Conservation (phyloP, 2,888 invertebrate species). For the Lithosia quadra region DNA sequence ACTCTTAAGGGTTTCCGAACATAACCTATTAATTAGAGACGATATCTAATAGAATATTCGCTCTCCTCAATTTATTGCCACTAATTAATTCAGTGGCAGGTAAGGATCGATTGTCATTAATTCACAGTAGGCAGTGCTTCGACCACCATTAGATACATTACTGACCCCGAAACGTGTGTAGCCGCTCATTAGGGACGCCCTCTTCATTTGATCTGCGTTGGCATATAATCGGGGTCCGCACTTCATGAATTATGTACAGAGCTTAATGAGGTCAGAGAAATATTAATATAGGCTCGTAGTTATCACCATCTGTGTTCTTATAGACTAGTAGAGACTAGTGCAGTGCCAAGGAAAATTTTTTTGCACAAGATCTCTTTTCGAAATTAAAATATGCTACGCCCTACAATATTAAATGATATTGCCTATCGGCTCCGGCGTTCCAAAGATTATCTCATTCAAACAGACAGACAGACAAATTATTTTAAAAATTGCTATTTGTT, state of each 20-base stretch:
- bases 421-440: too few relatives aligned
- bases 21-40: conserved; percentile 6
- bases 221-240: conserved; percentile 11
- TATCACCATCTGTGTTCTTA: background rate
- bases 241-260: conserved; percentile 40
- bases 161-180: too few relatives aligned
- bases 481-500: too few relatives aligned
- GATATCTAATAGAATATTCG: conserved; percentile 8
- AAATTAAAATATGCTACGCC: too few relatives aligned
- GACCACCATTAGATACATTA: conserved; percentile 6
- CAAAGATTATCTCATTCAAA: too few relatives aligned
- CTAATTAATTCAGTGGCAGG: conserved; percentile 6
- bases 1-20: background rate
- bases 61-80: background rate
- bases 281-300: conserved; percentile 34
- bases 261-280: conserved; percentile 33
- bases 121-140: background rate
- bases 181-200: background rate
- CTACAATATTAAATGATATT: too few relatives aligned
- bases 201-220: conserved; percentile 7
- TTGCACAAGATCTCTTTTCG: too few relatives aligned
- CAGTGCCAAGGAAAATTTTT: too few relatives aligned
- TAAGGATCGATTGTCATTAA: conserved; percentile 16
- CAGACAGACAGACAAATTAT: too few relatives aligned
- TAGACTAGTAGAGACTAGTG: too few relatives aligned